A percentile compares a stretch with the other conserved stretches of the same genome.
Conservation (phyloP, 2,888 invertebrate genomes). For the Incurvaria masculella region DNA sequence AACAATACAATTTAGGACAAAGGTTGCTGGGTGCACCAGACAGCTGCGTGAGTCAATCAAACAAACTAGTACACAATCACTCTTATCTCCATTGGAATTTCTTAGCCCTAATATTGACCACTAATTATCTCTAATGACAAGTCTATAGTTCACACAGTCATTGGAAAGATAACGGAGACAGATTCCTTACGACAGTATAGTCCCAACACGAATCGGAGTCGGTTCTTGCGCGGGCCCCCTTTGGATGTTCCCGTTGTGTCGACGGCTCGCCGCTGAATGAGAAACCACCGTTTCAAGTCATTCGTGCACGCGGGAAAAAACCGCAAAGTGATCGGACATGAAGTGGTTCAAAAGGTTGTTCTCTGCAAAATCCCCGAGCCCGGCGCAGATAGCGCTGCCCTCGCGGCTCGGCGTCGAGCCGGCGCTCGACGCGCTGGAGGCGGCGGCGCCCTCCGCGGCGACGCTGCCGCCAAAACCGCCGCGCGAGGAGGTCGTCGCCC, state of each 20-base stretch:
- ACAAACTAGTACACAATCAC: too few relatives aligned
- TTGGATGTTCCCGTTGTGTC: too few relatives aligned
- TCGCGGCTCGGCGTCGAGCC: not conserved
- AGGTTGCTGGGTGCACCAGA: too few relatives aligned
- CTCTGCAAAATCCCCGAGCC: conserved; percentile 53
- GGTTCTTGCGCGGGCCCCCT: too few relatives aligned
- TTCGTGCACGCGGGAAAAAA: conserved; percentile 62
- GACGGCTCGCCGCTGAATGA: conserved; percentile 48
- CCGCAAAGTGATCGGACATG: conserved; percentile 59
- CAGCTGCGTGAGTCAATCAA: too few relatives aligned
- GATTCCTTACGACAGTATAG: too few relatives aligned
- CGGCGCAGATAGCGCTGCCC: conserved; percentile 11
- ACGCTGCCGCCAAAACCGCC: conserved; percentile 16
- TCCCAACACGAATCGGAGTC: too few relatives aligned
- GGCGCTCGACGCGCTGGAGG: not conserved
- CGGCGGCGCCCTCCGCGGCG: conserved; percentile 1
- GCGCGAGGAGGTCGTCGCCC: conserved; percentile 29
- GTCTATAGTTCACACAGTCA: too few relatives aligned
- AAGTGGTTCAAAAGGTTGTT: conserved; percentile 65
- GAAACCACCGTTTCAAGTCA: conserved; percentile 58
- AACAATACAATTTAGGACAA: too few relatives aligned
- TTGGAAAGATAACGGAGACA: too few relatives aligned
- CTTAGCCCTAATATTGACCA: not conserved
- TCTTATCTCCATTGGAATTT: too few relatives aligned
- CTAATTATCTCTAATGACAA: too few relatives aligned